Evolutionary conservation across 2,888 invertebrate genomes (phyloP).

Genomic region (Hirtodrosophila cameraria): DNA sequence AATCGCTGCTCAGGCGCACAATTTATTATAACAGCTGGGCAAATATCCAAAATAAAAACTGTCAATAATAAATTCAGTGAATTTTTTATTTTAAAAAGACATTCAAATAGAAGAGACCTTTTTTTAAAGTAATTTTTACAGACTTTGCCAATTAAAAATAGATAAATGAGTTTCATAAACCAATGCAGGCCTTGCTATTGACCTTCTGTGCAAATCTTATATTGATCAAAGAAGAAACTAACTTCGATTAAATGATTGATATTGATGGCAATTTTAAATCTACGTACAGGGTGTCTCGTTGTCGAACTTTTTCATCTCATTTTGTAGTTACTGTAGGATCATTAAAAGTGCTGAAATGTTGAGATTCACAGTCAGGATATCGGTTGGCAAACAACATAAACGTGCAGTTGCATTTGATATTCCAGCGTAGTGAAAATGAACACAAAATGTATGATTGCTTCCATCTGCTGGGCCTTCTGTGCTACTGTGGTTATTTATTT

Average conservation of each 20-base stretch:
- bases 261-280: no score
- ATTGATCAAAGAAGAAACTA: no score
- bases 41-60: slow-evolving; percentile 44
- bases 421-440: slow-evolving; percentile 28
- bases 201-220: no score
- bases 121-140: no score
- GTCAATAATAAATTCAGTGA: slow-evolving; percentile 36
- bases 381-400: neutral
- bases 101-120: neutral
- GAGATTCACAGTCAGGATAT: neutral
- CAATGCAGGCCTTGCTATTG: no score
- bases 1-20: slow-evolving; percentile 47
- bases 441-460: slow-evolving; percentile 49
- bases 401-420: slow-evolving; percentile 9
- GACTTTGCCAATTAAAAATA: no score
- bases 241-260: no score
- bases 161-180: no score
- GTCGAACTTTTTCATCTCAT: no score
- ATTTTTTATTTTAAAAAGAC: neutral
- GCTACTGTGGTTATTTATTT: slow-evolving; percentile 65
- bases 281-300: no score
- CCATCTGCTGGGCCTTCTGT: slow-evolving; percentile 18
- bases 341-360: neutral
- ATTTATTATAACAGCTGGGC: slow-evolving; percentile 53
- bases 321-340: no score